Conservation (phyloP, 2,797 vertebrate species). For the Cynopterus sphinx region DNA sequence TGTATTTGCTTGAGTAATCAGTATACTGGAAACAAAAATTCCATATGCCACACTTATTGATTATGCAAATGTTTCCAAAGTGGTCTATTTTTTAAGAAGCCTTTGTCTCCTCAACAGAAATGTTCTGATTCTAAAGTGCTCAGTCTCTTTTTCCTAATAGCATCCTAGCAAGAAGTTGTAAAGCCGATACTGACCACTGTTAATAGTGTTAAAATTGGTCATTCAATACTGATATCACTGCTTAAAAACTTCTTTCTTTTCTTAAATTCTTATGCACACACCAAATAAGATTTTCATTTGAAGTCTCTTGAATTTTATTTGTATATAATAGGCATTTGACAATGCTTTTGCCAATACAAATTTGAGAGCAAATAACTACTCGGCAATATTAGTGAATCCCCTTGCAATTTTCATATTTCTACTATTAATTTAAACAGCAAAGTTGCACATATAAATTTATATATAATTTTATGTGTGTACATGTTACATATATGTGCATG, state of each 20-base stretch:
- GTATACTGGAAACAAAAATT: neutral
- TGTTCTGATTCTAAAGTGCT: neutral
- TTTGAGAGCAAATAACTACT: neutral
- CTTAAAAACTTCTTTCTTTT: neutral
- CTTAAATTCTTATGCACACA: neutral
- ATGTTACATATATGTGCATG: neutral
- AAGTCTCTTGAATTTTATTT: neutral
- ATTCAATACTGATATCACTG: neutral
- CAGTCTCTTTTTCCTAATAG: neutral
- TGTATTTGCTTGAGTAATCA: neutral
- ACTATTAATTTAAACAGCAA: neutral
- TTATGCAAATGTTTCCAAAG: conserved; percentile 17
- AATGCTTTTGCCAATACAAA: conserved; percentile 36
- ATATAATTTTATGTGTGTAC: neutral
- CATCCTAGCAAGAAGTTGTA: neutral
- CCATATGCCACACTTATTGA: neutral
- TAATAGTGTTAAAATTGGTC: neutral
- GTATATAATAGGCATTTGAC: neutral
- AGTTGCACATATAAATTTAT: neutral
- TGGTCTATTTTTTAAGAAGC: neutral
- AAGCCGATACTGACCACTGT: neutral
- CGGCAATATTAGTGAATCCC: neutral
- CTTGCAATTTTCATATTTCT: neutral
- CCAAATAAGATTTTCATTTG: neutral
- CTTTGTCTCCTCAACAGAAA: neutral